Evolutionary conservation across 92 coral and sea anemone genomes (phyloP), one percentile per base, ranked within the genome.

Genomic region (Metridium senile): DNA sequence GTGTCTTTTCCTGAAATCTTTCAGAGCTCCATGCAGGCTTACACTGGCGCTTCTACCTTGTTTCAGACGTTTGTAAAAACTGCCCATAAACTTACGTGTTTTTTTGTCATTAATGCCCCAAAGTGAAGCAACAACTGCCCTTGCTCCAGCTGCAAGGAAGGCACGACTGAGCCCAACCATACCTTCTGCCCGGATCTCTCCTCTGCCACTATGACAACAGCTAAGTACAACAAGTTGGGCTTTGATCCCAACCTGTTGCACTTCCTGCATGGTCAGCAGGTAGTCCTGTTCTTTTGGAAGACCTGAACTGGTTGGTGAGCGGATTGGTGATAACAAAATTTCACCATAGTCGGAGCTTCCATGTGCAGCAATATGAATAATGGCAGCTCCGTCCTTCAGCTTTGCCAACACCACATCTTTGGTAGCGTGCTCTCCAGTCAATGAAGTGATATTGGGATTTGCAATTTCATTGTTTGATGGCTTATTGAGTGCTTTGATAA

Each of bases 141-240:
- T 45, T 9, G 74, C 74, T 39, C 74, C 74, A 29, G 74, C 74
- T 20, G 33, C 74, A 66, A 68, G 74, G 22, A 68, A 68, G 31
- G 74, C 74, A 3, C 58, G 74, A 28, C 74, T 4, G 19, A 68
- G 47, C 32, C 81, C 72, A 68, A 64, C 20, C 33, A 63, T 49
- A 27, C 80, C 80, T 54, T 63, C 80, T n/a, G 39, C 26, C 25
- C 49, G 26, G 47, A 68, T 45, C 19, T 68, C 74, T 18, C 81
- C 81, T 20, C 58, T 17, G 18, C 80, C 80, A 53, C 54, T 62
- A 21, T 35, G 33, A 20, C 80, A 75, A 58, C 80, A 75, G 59
- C 80, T 75, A 29, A 75, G 73, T 13, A 63, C 81, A 22, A 63
- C 72, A n/a, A 76, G 62, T 58, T 76, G 72, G 20, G 81, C 64